Conservation (phyloP, 2,113 vertebrate species). For the Oryctolagus cuniculus region mOryCun1.1 NC_091442.1:113142501-113143000, state of each 20-base stretch:
- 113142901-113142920: accelerated
- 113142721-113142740: no score
- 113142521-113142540: slow-evolving; percentile 13
- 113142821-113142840: not conserved
- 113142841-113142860: no score
- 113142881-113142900: not conserved
- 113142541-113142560: not conserved
- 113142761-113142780: not conserved
- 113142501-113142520: not conserved
- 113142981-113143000: not conserved
- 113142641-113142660: accelerated
- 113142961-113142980: not conserved
- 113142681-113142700: no score
- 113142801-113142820: not conserved
- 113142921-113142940: accelerated
- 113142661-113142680: not conserved
- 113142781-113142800: not conserved
- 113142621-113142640: not conserved
- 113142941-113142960: not conserved
- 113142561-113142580: not conserved
- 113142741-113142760: not conserved
- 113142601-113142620: not conserved
- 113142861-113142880: not conserved
- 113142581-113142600: not conserved
- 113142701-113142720: no score